phyloP scores from a whole-genome alignment of 1,140 invertebrate genomes.

The Globodera rostochiensis region DNA sequence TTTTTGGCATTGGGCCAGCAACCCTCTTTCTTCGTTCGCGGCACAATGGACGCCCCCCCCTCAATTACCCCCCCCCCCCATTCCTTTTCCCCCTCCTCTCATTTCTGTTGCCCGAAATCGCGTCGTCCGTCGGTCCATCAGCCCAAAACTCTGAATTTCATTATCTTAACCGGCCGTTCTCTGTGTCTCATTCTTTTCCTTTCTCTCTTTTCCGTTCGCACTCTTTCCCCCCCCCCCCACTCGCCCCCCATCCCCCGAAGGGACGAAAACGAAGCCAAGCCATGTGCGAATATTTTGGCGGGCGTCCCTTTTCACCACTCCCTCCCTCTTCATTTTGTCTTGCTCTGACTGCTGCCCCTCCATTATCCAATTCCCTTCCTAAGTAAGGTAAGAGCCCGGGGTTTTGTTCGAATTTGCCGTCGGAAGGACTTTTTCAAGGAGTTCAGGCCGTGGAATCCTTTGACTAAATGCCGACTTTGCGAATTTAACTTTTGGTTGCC shows the following conservation, averaged over 20 bases:
- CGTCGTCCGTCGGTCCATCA: not conserved
- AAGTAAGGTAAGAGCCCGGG: too few species aligned
- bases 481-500: too few species aligned
- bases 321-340: not conserved
- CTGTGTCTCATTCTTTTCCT: not conserved
- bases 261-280: not conserved
- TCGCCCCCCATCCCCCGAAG: not conserved
- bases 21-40: not conserved
- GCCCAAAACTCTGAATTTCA: not conserved
- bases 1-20: too few species aligned
- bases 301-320: not conserved
- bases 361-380: too few species aligned
- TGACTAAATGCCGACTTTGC: too few species aligned
- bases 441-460: too few species aligned
- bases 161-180: too few species aligned
- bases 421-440: not conserved
- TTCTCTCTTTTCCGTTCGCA: not conserved
- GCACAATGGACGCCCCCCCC: not conserved
- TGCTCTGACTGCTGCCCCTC: too few species aligned
- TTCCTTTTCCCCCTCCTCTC: not conserved
- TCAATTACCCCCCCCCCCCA: not conserved
- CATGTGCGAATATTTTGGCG: slow-evolving; percentile 1
- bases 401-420: too few species aligned
- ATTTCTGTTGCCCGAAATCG: too few species aligned
- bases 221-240: not conserved